These are phyloP conservation scores for Entelurus aequoreus DNA, from an alignment of 2,113 vertebrate species.

Conservation along the genomic window DNA sequence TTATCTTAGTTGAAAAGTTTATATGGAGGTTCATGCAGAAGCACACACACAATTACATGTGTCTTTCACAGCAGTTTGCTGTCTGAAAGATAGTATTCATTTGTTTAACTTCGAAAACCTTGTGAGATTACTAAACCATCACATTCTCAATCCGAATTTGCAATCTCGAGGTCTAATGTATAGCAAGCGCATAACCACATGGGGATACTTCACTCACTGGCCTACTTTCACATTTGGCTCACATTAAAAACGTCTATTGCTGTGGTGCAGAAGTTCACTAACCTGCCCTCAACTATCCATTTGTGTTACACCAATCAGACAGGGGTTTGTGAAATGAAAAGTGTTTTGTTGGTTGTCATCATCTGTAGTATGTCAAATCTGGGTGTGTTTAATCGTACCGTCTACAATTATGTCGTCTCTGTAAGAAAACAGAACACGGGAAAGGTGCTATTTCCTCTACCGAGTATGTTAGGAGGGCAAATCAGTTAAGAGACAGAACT, in stretches of 20 bases:
- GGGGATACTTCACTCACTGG: background rate
- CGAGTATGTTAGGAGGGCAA: conserved; percentile 26
- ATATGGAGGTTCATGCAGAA: conserved; percentile 2
- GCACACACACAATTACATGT: conserved; percentile 21
- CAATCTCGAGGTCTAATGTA: conserved; percentile 28
- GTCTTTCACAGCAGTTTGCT: conserved; percentile 45
- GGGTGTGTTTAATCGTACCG: conserved; percentile 7
- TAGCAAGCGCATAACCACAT: conserved; percentile 1
- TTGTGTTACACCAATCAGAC: conserved; percentile 14
- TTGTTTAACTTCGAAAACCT: conserved; percentile 56
- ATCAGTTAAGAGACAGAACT: conserved; percentile 33
- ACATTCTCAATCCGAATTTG: conserved; percentile 20
- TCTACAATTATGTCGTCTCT: background rate
- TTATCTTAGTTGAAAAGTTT: background rate
- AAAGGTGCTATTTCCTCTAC: conserved; percentile 10
- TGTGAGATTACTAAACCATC: conserved; percentile 34
- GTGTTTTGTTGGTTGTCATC: conserved; percentile 4
- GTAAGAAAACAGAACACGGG: conserved; percentile 8
- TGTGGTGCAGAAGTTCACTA: conserved; percentile 20
- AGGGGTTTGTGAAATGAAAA: conserved; percentile 20
- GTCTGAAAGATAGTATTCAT: conserved; percentile 59
- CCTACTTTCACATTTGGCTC: conserved; percentile 13
- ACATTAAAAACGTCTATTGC: conserved; percentile 23
- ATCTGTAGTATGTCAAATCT: conserved; percentile 6
- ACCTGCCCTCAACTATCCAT: conserved; percentile 24